Evolutionary conservation across 1,140 invertebrate species (phyloP).

Genomic region (Drosophila kurseongensis): DNA sequence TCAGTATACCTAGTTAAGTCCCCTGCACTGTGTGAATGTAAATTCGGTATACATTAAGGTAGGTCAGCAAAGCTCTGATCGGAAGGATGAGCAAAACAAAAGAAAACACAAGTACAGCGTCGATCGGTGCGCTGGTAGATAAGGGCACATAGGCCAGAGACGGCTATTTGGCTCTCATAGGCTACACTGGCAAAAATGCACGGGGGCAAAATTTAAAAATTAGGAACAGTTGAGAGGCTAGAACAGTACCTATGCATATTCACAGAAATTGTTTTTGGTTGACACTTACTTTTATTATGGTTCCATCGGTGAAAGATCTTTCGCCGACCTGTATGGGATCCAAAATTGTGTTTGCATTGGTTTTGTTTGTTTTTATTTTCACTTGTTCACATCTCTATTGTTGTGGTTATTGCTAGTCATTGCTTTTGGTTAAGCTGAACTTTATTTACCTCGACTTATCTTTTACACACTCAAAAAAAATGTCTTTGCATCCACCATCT

Average conservation of each 20-base stretch:
- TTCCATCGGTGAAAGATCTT: constrained; percentile 6
- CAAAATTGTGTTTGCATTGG: neutral
- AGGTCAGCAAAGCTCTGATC: constrained; percentile 3
- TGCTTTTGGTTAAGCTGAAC: neutral
- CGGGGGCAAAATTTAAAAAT: neutral
- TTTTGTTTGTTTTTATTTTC: neutral
- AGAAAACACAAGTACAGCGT: neutral
- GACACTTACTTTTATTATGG: constrained; percentile 4
- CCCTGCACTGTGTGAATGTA: neutral
- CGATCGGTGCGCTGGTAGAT: neutral
- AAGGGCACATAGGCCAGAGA: neutral
- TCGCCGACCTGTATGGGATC: constrained; percentile 1
- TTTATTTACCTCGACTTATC: neutral
- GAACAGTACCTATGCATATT: neutral
- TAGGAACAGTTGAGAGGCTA: constrained; percentile 4
- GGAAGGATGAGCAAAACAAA: neutral
- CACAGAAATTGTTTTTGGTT: neutral
- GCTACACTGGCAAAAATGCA: neutral
- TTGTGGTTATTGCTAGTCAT: neutral
- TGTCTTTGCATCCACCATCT: too few relatives aligned
- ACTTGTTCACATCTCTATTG: constrained; percentile 1
- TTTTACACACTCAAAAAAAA: too few relatives aligned
- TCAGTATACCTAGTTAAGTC: neutral
- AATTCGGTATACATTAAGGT: neutral
- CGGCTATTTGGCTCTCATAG: neutral